Conservation (phyloP, 2,888 invertebrate species). For the Arctia plantaginis region DNA sequence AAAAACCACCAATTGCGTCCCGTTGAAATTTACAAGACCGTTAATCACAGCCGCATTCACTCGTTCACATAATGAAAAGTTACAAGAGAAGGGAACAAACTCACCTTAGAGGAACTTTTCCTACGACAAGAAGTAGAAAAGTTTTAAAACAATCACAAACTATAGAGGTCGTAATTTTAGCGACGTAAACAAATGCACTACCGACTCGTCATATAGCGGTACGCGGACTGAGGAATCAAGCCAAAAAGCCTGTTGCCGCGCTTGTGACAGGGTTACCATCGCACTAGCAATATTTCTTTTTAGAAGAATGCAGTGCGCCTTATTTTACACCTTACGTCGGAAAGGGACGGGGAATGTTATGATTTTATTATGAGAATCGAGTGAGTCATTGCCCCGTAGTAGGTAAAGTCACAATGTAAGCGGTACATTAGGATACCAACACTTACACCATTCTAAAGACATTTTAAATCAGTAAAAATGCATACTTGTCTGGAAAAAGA, state of each 20-base stretch:
- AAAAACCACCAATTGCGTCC: constrained; percentile 38
- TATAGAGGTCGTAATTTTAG: constrained; percentile 37
- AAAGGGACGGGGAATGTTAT: constrained; percentile 44
- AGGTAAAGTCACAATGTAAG: constrained; percentile 38
- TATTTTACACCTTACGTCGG: constrained; percentile 13
- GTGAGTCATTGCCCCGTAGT: constrained; percentile 56
- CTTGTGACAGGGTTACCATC: constrained; percentile 43
- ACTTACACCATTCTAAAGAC: constrained; percentile 25
- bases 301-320: constrained; percentile 34
- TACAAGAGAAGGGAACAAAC: constrained; percentile 28
- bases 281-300: constrained; percentile 36
- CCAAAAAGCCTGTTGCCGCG: constrained; percentile 39
- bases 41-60: constrained; percentile 24
- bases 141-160: constrained; percentile 40
- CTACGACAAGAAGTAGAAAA: constrained; percentile 30
- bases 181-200: constrained; percentile 27
- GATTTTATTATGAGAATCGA: constrained; percentile 48
- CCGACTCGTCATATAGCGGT: constrained; percentile 35
- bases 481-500: neutral
- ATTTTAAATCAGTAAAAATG: neutral
- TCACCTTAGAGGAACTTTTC: constrained; percentile 33
- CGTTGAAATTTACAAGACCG: constrained; percentile 34
- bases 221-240: constrained; percentile 46
- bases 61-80: constrained; percentile 16
- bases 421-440: constrained; percentile 30